Conservation (phyloP, 2,888 invertebrate genomes). For the Pammene fasciana region DNA sequence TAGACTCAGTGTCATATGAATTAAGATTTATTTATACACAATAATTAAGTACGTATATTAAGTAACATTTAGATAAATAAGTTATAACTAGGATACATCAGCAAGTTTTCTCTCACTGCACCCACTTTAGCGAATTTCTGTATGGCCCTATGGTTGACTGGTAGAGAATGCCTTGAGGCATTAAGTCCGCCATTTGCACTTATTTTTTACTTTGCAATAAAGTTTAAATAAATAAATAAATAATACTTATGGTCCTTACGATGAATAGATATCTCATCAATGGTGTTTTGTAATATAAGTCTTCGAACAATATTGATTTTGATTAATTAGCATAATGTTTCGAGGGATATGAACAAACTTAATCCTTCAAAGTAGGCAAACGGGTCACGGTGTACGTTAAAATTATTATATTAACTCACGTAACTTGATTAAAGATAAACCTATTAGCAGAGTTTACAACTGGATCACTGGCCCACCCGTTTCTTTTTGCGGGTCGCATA, state of each 20-base stretch:
- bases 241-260: no score
- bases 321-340: conserved; percentile 7
- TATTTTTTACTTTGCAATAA: no score
- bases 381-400: conserved; percentile 26
- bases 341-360: background rate
- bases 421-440: conserved; percentile 33
- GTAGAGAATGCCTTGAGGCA: no score
- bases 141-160: no score
- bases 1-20: conserved; percentile 3
- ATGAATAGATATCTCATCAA: background rate
- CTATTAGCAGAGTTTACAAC: conserved; percentile 22
- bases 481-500: conserved; percentile 1
- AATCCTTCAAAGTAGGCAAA: conserved; percentile 22
- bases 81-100: no score
- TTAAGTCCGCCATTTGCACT: no score
- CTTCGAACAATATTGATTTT: background rate
- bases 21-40: conserved; percentile 14
- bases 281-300: background rate
- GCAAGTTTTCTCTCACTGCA: no score
- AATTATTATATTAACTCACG: conserved; percentile 33
- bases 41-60: background rate
- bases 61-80: no score
- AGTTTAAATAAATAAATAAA: no score
- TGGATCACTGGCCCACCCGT: conserved; percentile 20
- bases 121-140: no score